phyloP scores from a whole-genome alignment of 2,888 invertebrate genomes.

The Metalampra italica region DNA sequence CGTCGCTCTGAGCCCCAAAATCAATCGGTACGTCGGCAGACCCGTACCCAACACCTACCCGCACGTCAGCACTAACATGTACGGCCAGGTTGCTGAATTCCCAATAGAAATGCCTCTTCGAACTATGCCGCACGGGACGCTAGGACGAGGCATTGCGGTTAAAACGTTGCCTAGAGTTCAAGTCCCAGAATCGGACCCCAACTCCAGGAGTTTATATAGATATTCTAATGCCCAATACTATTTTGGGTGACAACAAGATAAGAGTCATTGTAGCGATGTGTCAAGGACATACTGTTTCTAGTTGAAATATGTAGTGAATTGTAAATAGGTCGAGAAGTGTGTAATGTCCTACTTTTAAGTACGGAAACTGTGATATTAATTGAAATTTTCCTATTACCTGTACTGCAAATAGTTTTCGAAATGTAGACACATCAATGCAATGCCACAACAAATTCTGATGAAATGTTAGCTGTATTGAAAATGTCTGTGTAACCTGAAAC shows the following conservation, averaged over 20 bases:
- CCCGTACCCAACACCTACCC: conserved; percentile 73
- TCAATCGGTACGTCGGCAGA: conserved; percentile 69
- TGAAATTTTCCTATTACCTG: conserved; percentile 64
- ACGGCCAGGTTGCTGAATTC: conserved; percentile 73
- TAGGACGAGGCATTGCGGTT: conserved; percentile 68
- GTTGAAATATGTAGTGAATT: conserved; percentile 60
- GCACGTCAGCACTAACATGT: conserved; percentile 72
- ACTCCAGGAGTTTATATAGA: conserved; percentile 81
- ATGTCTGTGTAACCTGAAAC: neutral
- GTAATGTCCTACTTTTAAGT: conserved; percentile 72
- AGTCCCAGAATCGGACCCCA: conserved; percentile 73
- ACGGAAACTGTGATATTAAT: conserved; percentile 78
- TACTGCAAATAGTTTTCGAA: conserved; percentile 48
- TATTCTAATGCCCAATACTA: conserved; percentile 84
- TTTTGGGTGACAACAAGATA: conserved; percentile 86
- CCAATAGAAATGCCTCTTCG: conserved; percentile 75
- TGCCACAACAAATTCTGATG: neutral
- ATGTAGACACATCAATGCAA: conserved; percentile 36
- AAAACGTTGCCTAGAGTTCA: conserved; percentile 68
- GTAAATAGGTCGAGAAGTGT: conserved; percentile 53
- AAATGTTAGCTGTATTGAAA: neutral
- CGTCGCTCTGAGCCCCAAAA: conserved; percentile 67
- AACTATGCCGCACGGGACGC: conserved; percentile 69
- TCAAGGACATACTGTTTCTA: conserved; percentile 80
- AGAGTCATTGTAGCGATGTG: conserved; percentile 70